Base-by-base conservation (phyloP, 2,797 vertebrate species). In the Tenualosa thibaudeaui region DNA sequence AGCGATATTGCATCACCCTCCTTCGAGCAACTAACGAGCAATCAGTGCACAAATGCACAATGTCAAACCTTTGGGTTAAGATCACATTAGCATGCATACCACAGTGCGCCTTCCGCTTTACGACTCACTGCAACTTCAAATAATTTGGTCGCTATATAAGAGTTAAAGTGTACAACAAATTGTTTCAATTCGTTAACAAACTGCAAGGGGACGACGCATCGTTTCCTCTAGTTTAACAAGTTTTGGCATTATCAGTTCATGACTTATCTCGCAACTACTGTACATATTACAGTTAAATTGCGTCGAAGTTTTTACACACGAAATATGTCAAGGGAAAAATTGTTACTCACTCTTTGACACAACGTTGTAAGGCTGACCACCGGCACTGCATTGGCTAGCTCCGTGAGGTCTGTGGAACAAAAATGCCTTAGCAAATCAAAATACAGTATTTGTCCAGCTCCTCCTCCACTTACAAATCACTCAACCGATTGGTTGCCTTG, bases 1-100 rank as follows among this genome's bases (percentile, higher is more conserved):
- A 56, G 15, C 43, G 84, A 82, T 85, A 81, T 85, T 85, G 81
- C 81, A 86, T 86, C 85, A 86, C 85, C 82, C 85, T 31, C 31
- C 31, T 43, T 7, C 50, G 68, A 37, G 37, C 3, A 13, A 31
- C 65, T n/a, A 10, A 26, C 5, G 13, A 75, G 15, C 17, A 17
- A 75, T 75, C 31, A 75, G 15, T 75, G 68, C 9, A 37, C 68
- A 75, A 40, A 40, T 43, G 17, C 37, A 75, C 68, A 17, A 19
- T 75, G 15, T 75, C 37, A 43, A 37, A 75, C 37, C 31, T 17
- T 26, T 71, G 12, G n/a, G 10, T 71, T 40, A 37, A 49, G 46
- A 26, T 10, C 13, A 2, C 12, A 75, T 43, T 75, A 17, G 68
- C 68, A 75, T 75, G 68, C 37, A 75, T 37, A 75, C 19, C 31